Percentiles rank a stretch among this genome's conserved stretches.
These are phyloP conservation scores for Poeciliopsis retropinna DNA, from an alignment of 2,113 vertebrate genomes.

Conservation along the genomic window DNA sequence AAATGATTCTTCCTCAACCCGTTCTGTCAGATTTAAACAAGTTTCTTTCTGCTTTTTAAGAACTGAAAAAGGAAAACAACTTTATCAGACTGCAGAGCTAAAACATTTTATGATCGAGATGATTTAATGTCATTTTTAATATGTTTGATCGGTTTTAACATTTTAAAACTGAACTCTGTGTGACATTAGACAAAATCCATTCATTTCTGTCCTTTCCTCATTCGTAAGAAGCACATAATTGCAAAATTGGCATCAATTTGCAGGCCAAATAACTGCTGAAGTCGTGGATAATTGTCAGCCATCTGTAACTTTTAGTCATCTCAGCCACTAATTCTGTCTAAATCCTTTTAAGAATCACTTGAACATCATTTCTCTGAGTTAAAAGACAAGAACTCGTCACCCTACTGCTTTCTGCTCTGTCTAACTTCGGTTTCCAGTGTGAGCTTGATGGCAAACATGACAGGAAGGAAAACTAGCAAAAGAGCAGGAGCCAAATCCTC, in stretches of 20 bases:
- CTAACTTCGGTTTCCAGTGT: neutral
- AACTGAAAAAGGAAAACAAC: no score
- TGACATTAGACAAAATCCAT: neutral
- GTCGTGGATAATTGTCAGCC: neutral
- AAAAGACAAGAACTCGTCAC: neutral
- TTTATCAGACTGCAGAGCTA: no score
- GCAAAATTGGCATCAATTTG: neutral
- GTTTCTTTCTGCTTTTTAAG: neutral
- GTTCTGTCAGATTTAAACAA: neutral
- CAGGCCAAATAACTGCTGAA: neutral
- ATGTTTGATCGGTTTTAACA: neutral
- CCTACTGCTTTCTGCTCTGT: neutral
- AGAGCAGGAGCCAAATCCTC: neutral
- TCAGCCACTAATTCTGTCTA: neutral
- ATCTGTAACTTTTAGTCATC: neutral
- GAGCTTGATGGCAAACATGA: neutral
- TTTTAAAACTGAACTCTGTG: neutral
- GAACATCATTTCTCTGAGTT: neutral
- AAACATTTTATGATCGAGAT: no score
- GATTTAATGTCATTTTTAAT: neutral
- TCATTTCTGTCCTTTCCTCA: neutral
- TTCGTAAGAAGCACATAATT: neutral
- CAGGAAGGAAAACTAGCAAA: neutral
- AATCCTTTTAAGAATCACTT: neutral
- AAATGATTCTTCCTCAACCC: neutral